Evolutionary conservation across 2,797 vertebrate genomes (phyloP).

Genomic region (Enteromius viviparus): DNA sequence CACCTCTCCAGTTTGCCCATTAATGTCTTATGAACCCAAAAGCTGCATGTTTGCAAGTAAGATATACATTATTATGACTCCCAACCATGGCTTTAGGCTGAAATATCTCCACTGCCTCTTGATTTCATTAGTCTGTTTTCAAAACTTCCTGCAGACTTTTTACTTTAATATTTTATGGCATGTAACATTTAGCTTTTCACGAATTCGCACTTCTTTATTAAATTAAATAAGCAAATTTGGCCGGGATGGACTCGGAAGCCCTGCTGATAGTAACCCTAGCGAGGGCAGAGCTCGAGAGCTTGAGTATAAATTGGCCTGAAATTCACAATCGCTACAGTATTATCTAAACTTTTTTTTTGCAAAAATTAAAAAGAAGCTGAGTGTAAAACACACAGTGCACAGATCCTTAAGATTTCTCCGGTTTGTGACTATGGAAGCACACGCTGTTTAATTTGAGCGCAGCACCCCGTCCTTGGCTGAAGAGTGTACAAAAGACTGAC

Average conservation of each 20-base stretch:
- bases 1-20: not conserved
- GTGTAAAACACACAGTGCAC: slow-evolving; percentile 22
- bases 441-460: slow-evolving; percentile 22
- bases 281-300: too few species aligned
- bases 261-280: too few species aligned
- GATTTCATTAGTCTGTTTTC: not conserved
- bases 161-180: not conserved
- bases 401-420: slow-evolving; percentile 4
- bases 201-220: too few species aligned
- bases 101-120: not conserved
- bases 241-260: too few species aligned
- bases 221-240: too few species aligned
- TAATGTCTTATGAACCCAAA: not conserved
- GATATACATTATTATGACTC: too few species aligned
- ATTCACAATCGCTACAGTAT: not conserved
- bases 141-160: not conserved
- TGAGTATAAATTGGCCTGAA: slow-evolving; percentile 30
- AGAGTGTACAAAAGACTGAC: slow-evolving; percentile 38
- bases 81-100: too few species aligned
- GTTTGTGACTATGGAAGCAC: not conserved
- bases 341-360: not conserved
- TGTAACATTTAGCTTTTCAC: not conserved
- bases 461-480: slow-evolving; percentile 17
- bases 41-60: not conserved
- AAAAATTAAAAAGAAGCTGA: not conserved